Evolutionary conservation across 2,888 invertebrate genomes (phyloP).

Genomic region (Stenodera caucasica): DNA sequence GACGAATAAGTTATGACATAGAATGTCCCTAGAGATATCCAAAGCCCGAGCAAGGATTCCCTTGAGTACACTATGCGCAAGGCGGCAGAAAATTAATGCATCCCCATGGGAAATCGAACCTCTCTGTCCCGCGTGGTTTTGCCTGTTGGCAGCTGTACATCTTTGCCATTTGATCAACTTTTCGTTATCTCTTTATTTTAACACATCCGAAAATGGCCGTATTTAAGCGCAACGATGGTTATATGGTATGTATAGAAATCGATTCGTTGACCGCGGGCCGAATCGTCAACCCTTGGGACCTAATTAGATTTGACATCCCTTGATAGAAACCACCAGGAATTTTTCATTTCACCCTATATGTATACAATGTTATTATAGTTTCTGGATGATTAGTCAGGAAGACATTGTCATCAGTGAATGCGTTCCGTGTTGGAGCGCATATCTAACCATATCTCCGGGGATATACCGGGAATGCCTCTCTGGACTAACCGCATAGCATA

Average conservation of each 20-base stretch:
- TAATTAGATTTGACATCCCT: slow-evolving; percentile 25
- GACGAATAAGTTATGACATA: slow-evolving; percentile 56
- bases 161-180: slow-evolving; percentile 46
- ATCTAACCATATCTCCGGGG: slow-evolving; percentile 38
- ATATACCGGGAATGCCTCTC: slow-evolving; percentile 37
- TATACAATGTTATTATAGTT: slow-evolving; percentile 9
- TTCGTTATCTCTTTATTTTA: slow-evolving; percentile 39
- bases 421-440: slow-evolving; percentile 62
- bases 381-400: slow-evolving; percentile 13
- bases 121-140: slow-evolving; percentile 55
- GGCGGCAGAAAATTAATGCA: slow-evolving; percentile 78
- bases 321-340: slow-evolving; percentile 15
- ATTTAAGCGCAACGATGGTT: slow-evolving; percentile 23
- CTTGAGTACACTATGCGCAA: slow-evolving; percentile 71
- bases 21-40: slow-evolving; percentile 47
- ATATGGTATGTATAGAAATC: slow-evolving; percentile 6
- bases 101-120: slow-evolving; percentile 68
- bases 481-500: slow-evolving; percentile 39
- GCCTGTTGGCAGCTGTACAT: slow-evolving; percentile 49
- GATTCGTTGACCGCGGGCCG: slow-evolving; percentile 26
- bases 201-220: slow-evolving; percentile 33
- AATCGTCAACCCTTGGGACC: not conserved
- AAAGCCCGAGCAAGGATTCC: slow-evolving; percentile 56
- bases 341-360: slow-evolving; percentile 5
- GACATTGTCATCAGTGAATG: slow-evolving; percentile 54